Base-by-base conservation (phyloP, 2,888 invertebrate genomes). In the Macrostomum cliftonense region DNA sequence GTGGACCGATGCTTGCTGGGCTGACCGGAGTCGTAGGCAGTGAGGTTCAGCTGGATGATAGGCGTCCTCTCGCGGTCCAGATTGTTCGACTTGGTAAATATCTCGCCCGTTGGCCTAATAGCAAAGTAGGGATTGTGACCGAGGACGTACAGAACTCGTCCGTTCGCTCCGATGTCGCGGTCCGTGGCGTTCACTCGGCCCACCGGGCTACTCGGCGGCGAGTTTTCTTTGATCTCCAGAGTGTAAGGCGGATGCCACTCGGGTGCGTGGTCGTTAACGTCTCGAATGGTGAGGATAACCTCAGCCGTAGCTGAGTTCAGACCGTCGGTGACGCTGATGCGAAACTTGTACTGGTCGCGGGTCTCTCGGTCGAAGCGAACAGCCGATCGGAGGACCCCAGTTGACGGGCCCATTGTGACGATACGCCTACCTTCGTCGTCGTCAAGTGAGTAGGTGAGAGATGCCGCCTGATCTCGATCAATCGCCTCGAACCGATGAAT, bases 221-320 rank as follows among this genome's bases (percentile, higher is more conserved):
- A 47, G 14, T 46, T n/a, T 20, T 49, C 49, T 16, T 20, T 16
- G 17, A 49, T 45, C n/a, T 14, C 21, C 20, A 49, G 48, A 7
- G 48, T 37, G 19, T 46, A 49, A n/a, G 17, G 14, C 12, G 13
- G 14, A 14, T 48, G 21, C 37, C 46, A 49, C n/a, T 36, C 16
- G 4, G 49, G 49, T 19, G 28, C 12, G 37, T 49, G 49, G n/a
- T 49, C 49, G 37, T 49, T 49, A 2, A 17, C 36, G 39, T 49
- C 49, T 13, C 20, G 13, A 16, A 49, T 48, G 2, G 28, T 16
- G 2, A 49, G 36, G 20, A 19, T 12, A 36, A 48, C 47, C 19
- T 28, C 28, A 7, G 49, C 47, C 2, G 20, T 49, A 9, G 49
- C 19, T 16, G 49, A 48, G 17, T 49, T 28, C 13, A 39, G 2